Evolutionary conservation across 1,140 invertebrate species (phyloP).

Genomic region (Bombus balteatus): DNA sequence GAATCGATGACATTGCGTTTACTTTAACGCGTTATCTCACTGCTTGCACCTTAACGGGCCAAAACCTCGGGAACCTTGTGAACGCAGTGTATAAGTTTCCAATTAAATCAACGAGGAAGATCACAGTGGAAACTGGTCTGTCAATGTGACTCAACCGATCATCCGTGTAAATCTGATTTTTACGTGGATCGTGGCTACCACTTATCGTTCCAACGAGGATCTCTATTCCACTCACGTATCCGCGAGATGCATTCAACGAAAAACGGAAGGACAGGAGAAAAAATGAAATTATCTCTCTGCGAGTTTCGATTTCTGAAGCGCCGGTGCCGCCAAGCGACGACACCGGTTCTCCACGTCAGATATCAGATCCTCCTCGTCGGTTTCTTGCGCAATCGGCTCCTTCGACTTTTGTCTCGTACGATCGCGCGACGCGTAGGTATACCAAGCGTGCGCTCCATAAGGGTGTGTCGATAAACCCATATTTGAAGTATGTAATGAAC

Average conservation of each 20-base stretch:
- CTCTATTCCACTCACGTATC: slow-evolving; percentile 1
- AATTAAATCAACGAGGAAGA: slow-evolving; percentile 8
- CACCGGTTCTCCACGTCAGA: slow-evolving; percentile 11
- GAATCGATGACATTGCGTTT: too few species aligned
- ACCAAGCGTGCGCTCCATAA: too few species aligned
- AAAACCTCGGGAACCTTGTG: neutral
- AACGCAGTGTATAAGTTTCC: neutral
- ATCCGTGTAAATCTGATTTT: slow-evolving; percentile 17
- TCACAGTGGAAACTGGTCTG: neutral
- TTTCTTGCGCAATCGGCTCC: slow-evolving; percentile 40
- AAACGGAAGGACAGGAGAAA: neutral
- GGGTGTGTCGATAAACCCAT: neutral
- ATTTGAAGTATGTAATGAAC: slow-evolving; percentile 10
- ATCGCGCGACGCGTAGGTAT: neutral
- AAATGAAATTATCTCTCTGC: slow-evolving; percentile 1
- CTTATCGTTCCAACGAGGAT: neutral
- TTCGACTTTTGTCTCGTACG: slow-evolving; percentile 25
- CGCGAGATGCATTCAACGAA: neutral
- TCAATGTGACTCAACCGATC: neutral
- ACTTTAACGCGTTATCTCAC: too few species aligned
- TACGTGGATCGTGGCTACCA: neutral
- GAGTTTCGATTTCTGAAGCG: slow-evolving; percentile 38
- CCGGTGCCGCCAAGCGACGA: neutral
- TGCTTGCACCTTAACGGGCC: neutral
- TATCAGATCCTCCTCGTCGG: neutral